A percentile compares a stretch with the other conserved stretches of the same genome.
Conservation (phyloP, 1,140 invertebrate genomes). For the Bacillus rossius region DNA sequence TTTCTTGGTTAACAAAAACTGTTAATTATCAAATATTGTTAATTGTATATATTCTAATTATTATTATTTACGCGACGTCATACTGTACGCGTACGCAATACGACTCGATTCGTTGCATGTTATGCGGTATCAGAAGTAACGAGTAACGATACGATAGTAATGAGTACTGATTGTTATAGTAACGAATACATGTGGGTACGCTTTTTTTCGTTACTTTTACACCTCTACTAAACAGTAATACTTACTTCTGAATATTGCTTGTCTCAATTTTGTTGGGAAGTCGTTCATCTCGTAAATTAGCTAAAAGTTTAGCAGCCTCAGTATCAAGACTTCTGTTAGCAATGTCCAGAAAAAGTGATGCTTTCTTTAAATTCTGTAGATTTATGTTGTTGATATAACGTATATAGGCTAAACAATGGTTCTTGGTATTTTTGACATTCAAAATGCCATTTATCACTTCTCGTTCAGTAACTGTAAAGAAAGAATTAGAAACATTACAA, state of each 20-base stretch:
- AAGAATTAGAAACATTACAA: conserved; percentile 16
- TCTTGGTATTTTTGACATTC: conserved; percentile 91
- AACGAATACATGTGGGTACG: too few relatives aligned
- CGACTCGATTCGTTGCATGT: too few relatives aligned
- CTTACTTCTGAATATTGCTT: conserved; percentile 79
- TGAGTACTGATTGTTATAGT: too few relatives aligned
- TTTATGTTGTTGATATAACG: conserved; percentile 98
- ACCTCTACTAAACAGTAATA: too few relatives aligned
- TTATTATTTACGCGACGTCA: too few relatives aligned
- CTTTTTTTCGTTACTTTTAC: too few relatives aligned
- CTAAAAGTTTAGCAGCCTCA: conserved; percentile 86
- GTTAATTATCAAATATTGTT: too few relatives aligned
- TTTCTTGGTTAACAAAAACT: too few relatives aligned
- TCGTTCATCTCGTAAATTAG: conserved; percentile 83
- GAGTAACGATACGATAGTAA: too few relatives aligned
- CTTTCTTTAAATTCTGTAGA: conserved; percentile 89
- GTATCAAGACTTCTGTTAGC: conserved; percentile 88
- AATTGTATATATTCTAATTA: too few relatives aligned
- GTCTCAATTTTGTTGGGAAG: conserved; percentile 83
- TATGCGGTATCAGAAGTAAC: too few relatives aligned
- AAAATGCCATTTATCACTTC: conserved; percentile 95
- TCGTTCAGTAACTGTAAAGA: conserved; percentile 83
- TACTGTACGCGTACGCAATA: too few relatives aligned
- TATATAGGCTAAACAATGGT: conserved; percentile 94
- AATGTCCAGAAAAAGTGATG: conserved; percentile 92